Conservation (phyloP, 2,113 vertebrate genomes). For the Crotalus horridus region DNA sequence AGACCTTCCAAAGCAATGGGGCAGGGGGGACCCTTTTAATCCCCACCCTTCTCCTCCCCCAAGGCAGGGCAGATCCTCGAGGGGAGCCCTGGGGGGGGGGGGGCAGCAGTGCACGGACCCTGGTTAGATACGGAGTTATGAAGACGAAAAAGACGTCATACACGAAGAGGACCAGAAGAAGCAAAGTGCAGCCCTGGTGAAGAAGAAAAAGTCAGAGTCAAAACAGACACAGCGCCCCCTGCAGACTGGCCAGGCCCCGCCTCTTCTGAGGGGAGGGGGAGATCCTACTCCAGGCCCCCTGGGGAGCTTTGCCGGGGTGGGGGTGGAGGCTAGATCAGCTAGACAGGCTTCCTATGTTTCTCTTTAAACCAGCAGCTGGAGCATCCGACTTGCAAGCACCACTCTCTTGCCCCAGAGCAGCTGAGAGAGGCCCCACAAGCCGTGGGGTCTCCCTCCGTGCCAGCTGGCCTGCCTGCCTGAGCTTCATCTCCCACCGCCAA, state of each 20-base stretch:
- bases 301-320: too few relatives aligned
- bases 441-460: not conserved
- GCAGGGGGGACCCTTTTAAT: not conserved
- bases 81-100: too few relatives aligned
- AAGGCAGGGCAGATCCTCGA: not conserved
- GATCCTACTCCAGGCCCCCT: not conserved
- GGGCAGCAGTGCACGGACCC: conserved; percentile 66
- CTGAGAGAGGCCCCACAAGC: too few relatives aligned
- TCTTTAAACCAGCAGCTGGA: too few relatives aligned
- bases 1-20: not conserved
- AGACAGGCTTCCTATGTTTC: too few relatives aligned
- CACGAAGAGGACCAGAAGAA: conserved; percentile 87
- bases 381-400: too few relatives aligned
- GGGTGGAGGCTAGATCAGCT: too few relatives aligned
- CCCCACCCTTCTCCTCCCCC: not conserved
- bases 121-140: conserved; percentile 89
- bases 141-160: conserved; percentile 98
- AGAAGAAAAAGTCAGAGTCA: not conserved
- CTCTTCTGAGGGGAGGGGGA: not conserved
- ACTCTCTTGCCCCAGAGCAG: too few relatives aligned
- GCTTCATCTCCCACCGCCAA: not conserved
- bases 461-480: not conserved
- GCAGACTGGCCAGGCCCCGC: too few relatives aligned
- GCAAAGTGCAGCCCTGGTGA: conserved; percentile 87
- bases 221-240: not conserved